Percentiles rank a stretch among this genome's conserved stretches.
Evolutionary conservation across 2,797 vertebrate genomes (phyloP).

Genomic region (Coluber constrictor): DNA sequence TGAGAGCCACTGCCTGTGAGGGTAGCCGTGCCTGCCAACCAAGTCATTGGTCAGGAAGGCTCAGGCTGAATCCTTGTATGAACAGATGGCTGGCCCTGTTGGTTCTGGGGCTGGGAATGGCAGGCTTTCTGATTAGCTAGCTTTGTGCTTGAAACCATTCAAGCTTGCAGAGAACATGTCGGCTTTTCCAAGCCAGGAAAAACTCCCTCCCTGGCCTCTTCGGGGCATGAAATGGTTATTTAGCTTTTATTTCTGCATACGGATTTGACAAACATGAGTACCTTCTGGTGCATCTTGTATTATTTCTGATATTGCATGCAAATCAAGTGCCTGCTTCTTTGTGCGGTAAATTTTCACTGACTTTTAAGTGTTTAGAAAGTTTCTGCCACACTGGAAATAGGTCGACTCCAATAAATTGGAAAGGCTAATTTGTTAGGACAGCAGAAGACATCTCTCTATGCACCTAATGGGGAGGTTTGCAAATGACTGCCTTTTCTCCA

Average conservation of each 20-base stretch:
- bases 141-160: slow-evolving; percentile 52
- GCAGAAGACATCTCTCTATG: accelerated
- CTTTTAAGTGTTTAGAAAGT: background rate
- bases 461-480: accelerated
- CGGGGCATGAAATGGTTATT: slow-evolving; percentile 12
- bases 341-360: background rate
- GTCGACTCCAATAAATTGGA: background rate
- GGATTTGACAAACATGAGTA: slow-evolving; percentile 7
- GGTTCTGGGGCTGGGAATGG: slow-evolving; percentile 52
- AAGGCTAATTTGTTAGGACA: background rate
- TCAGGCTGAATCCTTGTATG: slow-evolving; percentile 47
- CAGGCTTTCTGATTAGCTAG: slow-evolving; percentile 58
- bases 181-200: slow-evolving; percentile 35
- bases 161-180: slow-evolving; percentile 48
- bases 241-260: slow-evolving; percentile 9
- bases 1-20: slow-evolving; percentile 11
- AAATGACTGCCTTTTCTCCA: background rate
- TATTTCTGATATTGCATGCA: accelerated
- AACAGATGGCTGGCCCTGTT: slow-evolving; percentile 59
- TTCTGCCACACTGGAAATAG: background rate
- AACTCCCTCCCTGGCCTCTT: slow-evolving; percentile 16
- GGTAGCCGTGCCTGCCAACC: slow-evolving; percentile 30
- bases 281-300: background rate
- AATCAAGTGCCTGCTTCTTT: background rate
- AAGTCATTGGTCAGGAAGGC: slow-evolving; percentile 7